phyloP scores from a whole-genome alignment of 2,888 invertebrate genomes.

The Sarcophaga caerulescens region DNA sequence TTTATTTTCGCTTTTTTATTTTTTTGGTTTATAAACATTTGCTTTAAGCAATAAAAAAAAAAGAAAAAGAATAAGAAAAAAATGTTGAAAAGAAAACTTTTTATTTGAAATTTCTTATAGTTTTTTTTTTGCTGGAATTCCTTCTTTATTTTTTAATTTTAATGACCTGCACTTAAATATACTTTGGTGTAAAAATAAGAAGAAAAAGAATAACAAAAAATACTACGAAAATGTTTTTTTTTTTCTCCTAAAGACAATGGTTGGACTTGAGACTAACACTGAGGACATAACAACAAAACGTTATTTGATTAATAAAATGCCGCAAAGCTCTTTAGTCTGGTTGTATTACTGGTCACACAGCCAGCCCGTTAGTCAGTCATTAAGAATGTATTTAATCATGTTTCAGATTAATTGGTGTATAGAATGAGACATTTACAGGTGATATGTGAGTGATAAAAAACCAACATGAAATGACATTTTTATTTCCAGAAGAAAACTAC shows the following conservation, averaged over 20 bases:
- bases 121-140: conserved; percentile 23
- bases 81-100: conserved; percentile 1
- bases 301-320: conserved; percentile 38
- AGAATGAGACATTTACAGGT: too few species aligned
- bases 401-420: too few species aligned
- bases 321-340: conserved; percentile 17
- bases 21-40: neutral
- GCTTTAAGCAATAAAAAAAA: neutral
- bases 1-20: conserved; percentile 5
- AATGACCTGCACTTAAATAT: conserved; percentile 42
- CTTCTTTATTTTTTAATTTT: conserved; percentile 20
- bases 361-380: too few species aligned
- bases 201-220: neutral
- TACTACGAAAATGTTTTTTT: neutral
- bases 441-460: too few species aligned
- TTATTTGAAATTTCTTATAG: conserved; percentile 4
- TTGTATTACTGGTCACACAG: neutral
- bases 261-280: neutral
- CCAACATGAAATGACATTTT: too few species aligned
- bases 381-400: too few species aligned
- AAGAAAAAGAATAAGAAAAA: neutral
- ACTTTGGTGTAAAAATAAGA: conserved; percentile 14
- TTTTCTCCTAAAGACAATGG: neutral
- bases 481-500: too few species aligned
- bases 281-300: neutral